phyloP scores from a whole-genome alignment of 1,140 invertebrate genomes.

The Parasteatoda tepidariorum region DNA sequence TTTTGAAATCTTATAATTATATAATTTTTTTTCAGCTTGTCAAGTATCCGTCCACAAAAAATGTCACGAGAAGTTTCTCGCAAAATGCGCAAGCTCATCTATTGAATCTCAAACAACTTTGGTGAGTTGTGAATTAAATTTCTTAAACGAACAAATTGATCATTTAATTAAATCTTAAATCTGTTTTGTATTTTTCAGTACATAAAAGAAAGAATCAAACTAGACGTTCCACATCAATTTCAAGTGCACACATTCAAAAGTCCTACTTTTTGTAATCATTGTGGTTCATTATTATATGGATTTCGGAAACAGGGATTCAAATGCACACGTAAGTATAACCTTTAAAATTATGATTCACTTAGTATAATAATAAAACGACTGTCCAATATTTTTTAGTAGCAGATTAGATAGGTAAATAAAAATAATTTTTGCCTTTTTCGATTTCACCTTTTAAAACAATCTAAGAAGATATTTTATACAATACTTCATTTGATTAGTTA shows the following conservation, averaged over 20 bases:
- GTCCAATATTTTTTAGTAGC: too few species aligned
- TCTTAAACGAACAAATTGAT: background rate
- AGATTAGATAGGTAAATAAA: too few species aligned
- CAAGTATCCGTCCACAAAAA: conserved; percentile 97
- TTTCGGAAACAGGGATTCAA: conserved; percentile 96
- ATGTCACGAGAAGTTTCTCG: conserved; percentile 92
- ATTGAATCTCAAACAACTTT: conserved; percentile 72
- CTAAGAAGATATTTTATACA: too few species aligned
- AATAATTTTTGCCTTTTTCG: too few species aligned
- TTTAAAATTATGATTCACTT: background rate
- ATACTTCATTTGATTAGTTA: too few species aligned
- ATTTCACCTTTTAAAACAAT: too few species aligned
- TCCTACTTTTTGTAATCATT: conserved; percentile 99
- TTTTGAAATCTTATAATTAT: too few species aligned
- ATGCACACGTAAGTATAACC: conserved; percentile 82
- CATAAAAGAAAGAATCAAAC: conserved; percentile 87
- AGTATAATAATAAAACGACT: too few species aligned
- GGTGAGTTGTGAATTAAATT: conserved; percentile 20
- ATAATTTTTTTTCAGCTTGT: conserved; percentile 78
- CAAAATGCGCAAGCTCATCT: conserved; percentile 91
- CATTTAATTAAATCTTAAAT: background rate
- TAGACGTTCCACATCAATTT: conserved; percentile 96
- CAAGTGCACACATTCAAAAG: conserved; percentile 90
- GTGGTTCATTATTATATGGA: conserved; percentile 96
- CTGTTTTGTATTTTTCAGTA: conserved; percentile 19